Evolutionary conservation across 2,113 vertebrate species (phyloP), one percentile per base, ranked within the genome.

Genomic region (Hippolais icterina): DNA sequence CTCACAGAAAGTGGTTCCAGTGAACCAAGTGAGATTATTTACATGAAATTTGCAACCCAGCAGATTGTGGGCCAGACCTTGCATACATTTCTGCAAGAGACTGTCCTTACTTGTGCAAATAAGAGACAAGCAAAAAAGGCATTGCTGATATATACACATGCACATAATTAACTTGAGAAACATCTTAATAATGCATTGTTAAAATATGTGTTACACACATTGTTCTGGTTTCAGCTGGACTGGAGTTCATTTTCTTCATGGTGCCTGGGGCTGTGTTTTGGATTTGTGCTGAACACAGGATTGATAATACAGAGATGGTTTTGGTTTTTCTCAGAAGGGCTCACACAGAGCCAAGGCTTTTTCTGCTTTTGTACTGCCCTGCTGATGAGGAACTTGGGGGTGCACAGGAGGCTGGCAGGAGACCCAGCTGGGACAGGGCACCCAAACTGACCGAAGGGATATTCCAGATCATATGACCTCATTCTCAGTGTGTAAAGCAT

Each of bases 281-380:
- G 11, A 31, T 66, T 57, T 86, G 37, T 60, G 53, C 25, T 59
- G 44, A 50, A 8, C 31, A 22, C 4, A 31, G 21, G 4, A 3
- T 1, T 35, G 53, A 77, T 27, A 35, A 68, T 2, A 27, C 4
- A 59, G 21, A 50, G 7, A 37, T 37, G 31, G 6, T 77, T 50
- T 44, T 44, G 8, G 6, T 33, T 4, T 44, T 77, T 14, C 9
- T 52, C 7, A 1, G 21, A 7, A 68, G 31, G 9, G 25, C 2
- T 66, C 5, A 6, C 25, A 50, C 37, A 35, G 16, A 42, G 16
- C 21, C 21, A 76, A 37, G 18, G 14, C 6, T 6, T 23, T 37
- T 59, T 10, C 31, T 86, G 27, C 31, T 68, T 66, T 4, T 1
- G 0, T 9, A 3, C 11, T 42, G 25, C 17, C 16, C 0, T 1